A percentile compares a stretch with the other conserved stretches of the same genome.
These are phyloP conservation scores for Centruroides vittatus DNA, from an alignment of 1,140 invertebrate species.

Conservation along the genomic window DNA sequence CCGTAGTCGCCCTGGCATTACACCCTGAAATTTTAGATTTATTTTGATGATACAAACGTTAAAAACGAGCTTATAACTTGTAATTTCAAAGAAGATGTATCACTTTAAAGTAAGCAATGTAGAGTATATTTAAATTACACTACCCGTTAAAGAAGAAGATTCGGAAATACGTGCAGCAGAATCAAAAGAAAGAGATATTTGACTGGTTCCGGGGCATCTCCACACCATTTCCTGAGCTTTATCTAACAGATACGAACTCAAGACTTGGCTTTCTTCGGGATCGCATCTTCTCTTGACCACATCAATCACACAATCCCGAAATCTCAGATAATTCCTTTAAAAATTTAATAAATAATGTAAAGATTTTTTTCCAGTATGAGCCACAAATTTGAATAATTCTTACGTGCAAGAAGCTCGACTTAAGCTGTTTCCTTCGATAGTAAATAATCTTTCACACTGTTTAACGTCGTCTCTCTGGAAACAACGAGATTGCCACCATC, in stretches of 20 bases:
- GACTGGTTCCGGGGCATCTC: conserved; percentile 3
- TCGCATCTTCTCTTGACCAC: conserved; percentile 5
- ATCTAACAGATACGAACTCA: conserved; percentile 16
- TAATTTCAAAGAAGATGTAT: neutral
- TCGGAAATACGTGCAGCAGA: conserved; percentile 2
- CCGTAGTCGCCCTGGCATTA: conserved; percentile 4
- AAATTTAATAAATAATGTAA: too few species aligned
- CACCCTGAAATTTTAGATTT: conserved; percentile 2
- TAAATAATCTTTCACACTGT: conserved; percentile 12
- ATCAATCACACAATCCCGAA: conserved; percentile 13
- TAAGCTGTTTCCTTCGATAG: neutral
- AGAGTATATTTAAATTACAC: neutral
- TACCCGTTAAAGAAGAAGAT: conserved; percentile 4
- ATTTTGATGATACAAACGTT: neutral
- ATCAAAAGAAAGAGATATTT: neutral
- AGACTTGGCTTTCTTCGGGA: neutral
- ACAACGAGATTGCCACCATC: conserved; percentile 12
- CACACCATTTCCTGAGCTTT: conserved; percentile 13
- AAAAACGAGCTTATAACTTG: neutral
- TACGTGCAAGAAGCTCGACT: conserved; percentile 1
- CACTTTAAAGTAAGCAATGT: neutral
- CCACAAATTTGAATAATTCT: too few species aligned
- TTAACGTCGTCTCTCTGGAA: conserved; percentile 9
- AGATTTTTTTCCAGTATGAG: too few species aligned
- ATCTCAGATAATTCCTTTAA: conserved; percentile 9